phyloP scores from a whole-genome alignment of 1,140 invertebrate genomes.

The Steinernema feltiae region DNA sequence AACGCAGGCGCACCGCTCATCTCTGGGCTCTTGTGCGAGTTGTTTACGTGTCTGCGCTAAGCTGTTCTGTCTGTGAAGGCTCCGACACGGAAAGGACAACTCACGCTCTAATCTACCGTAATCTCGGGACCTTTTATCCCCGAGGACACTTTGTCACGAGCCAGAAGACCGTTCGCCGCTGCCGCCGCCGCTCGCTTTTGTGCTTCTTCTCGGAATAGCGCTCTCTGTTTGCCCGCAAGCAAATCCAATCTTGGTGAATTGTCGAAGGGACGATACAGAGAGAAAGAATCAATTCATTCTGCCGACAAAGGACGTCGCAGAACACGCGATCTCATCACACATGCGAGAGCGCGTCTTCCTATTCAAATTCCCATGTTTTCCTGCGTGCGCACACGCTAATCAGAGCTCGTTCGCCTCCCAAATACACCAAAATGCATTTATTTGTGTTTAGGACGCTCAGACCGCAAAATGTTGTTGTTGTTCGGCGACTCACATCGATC shows the following conservation, averaged over 20 bases:
- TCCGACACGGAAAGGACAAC: background rate
- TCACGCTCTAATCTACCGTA: background rate
- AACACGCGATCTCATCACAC: no score
- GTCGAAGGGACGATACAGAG: no score
- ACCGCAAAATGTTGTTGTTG: background rate
- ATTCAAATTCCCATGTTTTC: no score
- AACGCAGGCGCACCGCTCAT: no score
- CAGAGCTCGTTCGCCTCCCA: background rate
- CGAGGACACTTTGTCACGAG: background rate
- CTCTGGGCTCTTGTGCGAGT: background rate
- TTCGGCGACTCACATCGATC: background rate
- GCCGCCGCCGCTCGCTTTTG: background rate
- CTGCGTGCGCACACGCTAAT: no score
- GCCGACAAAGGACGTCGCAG: no score
- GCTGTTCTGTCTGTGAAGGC: background rate
- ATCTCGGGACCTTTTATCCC: background rate
- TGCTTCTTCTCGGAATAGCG: no score
- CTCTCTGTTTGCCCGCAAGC: background rate
- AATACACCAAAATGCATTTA: background rate
- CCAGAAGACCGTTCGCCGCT: background rate
- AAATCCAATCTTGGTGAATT: conserved; percentile 1
- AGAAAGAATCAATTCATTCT: no score
- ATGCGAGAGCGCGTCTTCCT: no score
- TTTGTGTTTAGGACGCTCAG: background rate
- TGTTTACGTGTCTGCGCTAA: background rate